phyloP scores from a whole-genome alignment of 2,113 vertebrate genomes.

The Perca schrenkii region DNA sequence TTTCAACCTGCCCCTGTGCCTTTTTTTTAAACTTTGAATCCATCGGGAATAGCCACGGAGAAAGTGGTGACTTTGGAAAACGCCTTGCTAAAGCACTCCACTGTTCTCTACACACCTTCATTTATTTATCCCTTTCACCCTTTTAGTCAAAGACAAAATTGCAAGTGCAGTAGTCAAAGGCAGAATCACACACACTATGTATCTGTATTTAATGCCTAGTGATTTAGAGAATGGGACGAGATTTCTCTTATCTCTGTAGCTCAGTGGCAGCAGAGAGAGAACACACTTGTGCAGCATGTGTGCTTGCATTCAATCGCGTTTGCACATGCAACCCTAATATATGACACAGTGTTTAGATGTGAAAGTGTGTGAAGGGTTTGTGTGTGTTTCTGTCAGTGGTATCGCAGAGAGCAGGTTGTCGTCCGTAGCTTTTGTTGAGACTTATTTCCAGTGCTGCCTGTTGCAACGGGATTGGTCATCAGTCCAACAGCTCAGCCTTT shows the following conservation, averaged over 20 bases:
- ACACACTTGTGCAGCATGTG: neutral
- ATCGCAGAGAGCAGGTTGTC: slow-evolving; percentile 42
- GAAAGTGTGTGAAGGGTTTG: neutral
- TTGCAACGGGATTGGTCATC: slow-evolving; percentile 42
- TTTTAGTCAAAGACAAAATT: slow-evolving; percentile 2
- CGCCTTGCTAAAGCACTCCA: too few relatives aligned
- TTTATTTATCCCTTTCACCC: slow-evolving; percentile 6
- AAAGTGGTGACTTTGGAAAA: slow-evolving; percentile 19
- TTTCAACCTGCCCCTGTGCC: slow-evolving; percentile 15
- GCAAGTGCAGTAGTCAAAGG: neutral
- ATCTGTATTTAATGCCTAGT: slow-evolving; percentile 14
- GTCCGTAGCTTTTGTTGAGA: slow-evolving; percentile 15
- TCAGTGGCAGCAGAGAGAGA: slow-evolving; percentile 44
- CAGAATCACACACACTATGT: neutral
- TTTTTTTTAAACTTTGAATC: slow-evolving; percentile 26
- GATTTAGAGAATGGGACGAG: slow-evolving; percentile 24
- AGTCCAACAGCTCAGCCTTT: slow-evolving; percentile 31
- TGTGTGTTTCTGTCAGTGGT: neutral
- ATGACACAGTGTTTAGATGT: slow-evolving; percentile 9
- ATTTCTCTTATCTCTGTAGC: slow-evolving; percentile 50
- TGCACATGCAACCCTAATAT: slow-evolving; percentile 18
- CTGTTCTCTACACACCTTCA: neutral
- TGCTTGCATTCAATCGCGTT: neutral
- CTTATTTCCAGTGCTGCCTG: slow-evolving; percentile 37
- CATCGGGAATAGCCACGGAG: neutral